Evolutionary conservation across 2,797 vertebrate species (phyloP).

Genomic region (Coendou prehensilis): DNA sequence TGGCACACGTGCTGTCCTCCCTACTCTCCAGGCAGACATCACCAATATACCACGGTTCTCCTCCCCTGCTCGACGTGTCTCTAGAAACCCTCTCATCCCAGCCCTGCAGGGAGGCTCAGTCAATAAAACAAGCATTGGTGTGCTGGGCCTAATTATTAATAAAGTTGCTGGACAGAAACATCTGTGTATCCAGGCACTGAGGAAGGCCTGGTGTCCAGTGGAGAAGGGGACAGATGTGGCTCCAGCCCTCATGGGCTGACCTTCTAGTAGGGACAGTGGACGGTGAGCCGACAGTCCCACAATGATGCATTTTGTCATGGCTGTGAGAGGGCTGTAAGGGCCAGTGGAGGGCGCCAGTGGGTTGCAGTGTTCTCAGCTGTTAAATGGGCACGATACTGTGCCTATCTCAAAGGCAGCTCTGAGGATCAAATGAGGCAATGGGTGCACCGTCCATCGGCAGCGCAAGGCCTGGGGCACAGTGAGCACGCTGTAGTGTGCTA

Average conservation of each 20-base stretch:
- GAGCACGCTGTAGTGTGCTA: rapidly evolving
- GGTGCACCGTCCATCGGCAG: too few species aligned
- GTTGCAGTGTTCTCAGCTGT: not conserved
- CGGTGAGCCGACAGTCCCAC: not conserved
- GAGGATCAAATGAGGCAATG: not conserved
- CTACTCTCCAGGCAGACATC: not conserved
- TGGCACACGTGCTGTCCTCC: rapidly evolving
- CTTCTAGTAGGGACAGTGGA: not conserved
- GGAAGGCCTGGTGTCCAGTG: not conserved
- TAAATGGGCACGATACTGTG: not conserved
- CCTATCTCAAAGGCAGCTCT: too few species aligned
- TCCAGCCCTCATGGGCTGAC: not conserved
- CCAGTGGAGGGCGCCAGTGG: too few species aligned
- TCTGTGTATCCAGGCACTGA: not conserved
- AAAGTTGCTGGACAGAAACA: not conserved
- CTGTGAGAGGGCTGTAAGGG: not conserved
- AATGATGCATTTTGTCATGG: not conserved
- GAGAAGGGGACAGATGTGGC: not conserved
- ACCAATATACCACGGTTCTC: not conserved
- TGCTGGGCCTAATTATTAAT: not conserved
- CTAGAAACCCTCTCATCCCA: not conserved
- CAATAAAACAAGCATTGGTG: not conserved
- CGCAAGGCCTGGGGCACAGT: rapidly evolving
- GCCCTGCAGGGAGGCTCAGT: not conserved
- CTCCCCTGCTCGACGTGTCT: not conserved